Conservation (phyloP, 2,888 invertebrate species). For the Chydorus sphaericus region DNA sequence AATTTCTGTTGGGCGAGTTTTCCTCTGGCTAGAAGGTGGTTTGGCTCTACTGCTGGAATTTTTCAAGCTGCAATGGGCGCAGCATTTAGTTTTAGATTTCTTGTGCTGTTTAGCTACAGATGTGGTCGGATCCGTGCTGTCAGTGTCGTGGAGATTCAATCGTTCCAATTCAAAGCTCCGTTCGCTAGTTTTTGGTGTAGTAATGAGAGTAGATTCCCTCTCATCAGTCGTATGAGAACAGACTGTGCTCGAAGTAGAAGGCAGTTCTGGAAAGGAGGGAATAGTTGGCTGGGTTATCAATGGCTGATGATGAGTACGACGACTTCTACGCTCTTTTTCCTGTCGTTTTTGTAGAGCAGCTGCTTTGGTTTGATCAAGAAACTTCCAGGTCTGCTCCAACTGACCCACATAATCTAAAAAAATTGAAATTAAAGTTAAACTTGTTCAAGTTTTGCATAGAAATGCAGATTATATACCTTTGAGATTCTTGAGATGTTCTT, state of each 20-base stretch:
- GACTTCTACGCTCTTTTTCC: background rate
- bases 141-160: background rate
- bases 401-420: constrained; percentile 5
- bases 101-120: background rate
- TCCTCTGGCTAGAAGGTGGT: background rate
- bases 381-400: constrained; percentile 9
- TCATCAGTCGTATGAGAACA: background rate
- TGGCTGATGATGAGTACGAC: too few species aligned
- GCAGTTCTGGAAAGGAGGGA: background rate
- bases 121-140: background rate
- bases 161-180: background rate
- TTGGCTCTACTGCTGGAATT: too few species aligned
- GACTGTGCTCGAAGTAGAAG: background rate
- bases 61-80: background rate
- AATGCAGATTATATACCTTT: background rate
- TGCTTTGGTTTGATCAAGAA: background rate
- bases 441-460: background rate
- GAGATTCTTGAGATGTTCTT: constrained; percentile 6
- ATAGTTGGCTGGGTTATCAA: background rate
- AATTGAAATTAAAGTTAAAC: background rate
- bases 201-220: background rate
- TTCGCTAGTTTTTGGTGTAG: background rate
- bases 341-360: background rate
- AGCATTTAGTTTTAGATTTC: background rate
- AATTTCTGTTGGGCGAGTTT: background rate